Conservation (phyloP, 2,113 vertebrate genomes). For the Corythaeola cristata region DNA sequence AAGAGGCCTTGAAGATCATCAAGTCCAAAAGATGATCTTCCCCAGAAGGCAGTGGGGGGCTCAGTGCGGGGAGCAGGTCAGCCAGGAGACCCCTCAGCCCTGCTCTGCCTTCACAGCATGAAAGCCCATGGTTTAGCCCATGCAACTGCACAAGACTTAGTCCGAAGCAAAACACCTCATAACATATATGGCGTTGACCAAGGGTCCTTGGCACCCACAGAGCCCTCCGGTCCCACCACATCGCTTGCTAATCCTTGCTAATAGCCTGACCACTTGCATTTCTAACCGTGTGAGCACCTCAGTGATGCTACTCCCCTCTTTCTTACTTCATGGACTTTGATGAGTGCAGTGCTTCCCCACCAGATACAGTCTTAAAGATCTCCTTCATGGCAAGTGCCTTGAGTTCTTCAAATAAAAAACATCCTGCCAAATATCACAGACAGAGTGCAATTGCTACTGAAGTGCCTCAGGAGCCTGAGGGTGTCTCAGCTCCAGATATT, state of each 20-base stretch:
- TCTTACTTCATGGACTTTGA: not conserved
- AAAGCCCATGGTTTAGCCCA: not conserved
- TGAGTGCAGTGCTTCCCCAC: not conserved
- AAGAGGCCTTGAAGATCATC: too few relatives aligned
- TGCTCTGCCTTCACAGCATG: not conserved
- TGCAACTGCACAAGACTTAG: not conserved
- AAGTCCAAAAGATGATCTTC: too few relatives aligned
- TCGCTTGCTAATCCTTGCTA: not conserved
- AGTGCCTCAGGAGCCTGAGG: not conserved
- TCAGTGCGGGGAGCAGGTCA: accelerated
- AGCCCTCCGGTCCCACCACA: not conserved
- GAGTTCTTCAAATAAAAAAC: not conserved
- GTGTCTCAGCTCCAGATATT: not conserved
- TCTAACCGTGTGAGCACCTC: not conserved
- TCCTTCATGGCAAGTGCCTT: not conserved
- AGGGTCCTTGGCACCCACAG: not conserved
- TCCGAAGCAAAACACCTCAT: not conserved
- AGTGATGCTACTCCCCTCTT: not conserved
- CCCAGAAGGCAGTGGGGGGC: not conserved
- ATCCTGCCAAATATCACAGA: not conserved
- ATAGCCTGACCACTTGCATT: not conserved
- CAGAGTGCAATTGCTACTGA: not conserved
- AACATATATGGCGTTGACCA: not conserved
- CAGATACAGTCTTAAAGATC: not conserved
- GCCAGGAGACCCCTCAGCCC: not conserved